phyloP scores from a whole-genome alignment of 2,113 vertebrate genomes.

The Bubalus kerabau region DNA sequence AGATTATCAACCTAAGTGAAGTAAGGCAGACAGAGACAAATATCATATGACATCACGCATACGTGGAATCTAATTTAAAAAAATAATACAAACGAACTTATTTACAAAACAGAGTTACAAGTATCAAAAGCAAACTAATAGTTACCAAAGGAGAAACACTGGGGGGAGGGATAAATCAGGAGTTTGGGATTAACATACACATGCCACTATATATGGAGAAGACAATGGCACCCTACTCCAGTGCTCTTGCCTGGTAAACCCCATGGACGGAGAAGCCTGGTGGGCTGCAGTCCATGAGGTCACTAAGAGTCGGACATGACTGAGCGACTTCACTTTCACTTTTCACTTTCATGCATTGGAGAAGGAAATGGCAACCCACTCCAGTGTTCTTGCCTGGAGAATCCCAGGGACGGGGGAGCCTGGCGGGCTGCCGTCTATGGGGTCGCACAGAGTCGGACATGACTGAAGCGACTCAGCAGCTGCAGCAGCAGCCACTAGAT shows the following conservation, averaged over 20 bases:
- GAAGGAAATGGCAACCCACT: neutral
- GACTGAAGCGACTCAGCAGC: neutral
- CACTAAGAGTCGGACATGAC: fast-evolving
- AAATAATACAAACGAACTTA: neutral
- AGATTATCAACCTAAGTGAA: neutral
- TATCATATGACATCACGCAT: neutral
- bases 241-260: neutral
- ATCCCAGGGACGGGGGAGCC: neutral
- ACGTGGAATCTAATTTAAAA: neutral
- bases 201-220: neutral
- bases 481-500: neutral
- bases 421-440: neutral
- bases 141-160: neutral
- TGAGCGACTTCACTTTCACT: neutral
- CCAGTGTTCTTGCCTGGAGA: neutral
- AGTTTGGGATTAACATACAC: neutral
- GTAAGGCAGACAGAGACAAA: neutral
- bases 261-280: neutral
- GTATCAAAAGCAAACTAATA: neutral
- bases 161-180: neutral
- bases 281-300: neutral
- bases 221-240: fast-evolving
- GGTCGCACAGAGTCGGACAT: fast-evolving
- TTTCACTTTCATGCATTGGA: neutral
- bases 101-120: neutral